Evolutionary conservation across 2,888 invertebrate genomes (phyloP), one percentile per base, ranked within the genome.

Genomic region (Xanthostigma xanthostigma): DNA sequence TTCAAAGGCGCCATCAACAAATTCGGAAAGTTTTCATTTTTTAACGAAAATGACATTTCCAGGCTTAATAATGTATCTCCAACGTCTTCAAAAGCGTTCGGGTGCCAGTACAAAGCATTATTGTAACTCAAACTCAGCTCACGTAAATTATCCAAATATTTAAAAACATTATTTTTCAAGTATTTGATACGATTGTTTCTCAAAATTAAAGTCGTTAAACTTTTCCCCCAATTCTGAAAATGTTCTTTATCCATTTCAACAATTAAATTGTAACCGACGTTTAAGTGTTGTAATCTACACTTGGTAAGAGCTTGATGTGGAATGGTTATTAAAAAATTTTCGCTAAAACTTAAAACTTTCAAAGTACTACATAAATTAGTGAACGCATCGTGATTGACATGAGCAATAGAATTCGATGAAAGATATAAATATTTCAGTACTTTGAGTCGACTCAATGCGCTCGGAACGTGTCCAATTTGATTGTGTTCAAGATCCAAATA

Each of bases 41-140:
- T 79, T 37, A 86, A 78, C 11, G 86, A 83, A 57, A 85, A 85
- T 53, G 86, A 86, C 41, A 86, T 73, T 62, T 88, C 87, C 12
- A 89, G 66, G 40, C 84, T 81, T 62, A 83, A 81, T 44, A 89
- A 66, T 17, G 80, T 80, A 39, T 75, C 73, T 14, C 81, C 78
- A 49, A 86, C 73, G 59, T 84, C 82, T 47, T 75, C 73, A 61
- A 89, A 85, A 33, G 85, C 79, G 60, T 83, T 76, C 17, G 81
- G 78, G 60, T 85, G 81, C 55, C 90, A 75, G 58, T 82, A 81
- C 55, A 78, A 78, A 51, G 91, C 75, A 62, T 82, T 80, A 64
- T 91, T 91, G 65, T 89, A 87, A 60, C 88, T 88, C 54, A 91
- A 68, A 65, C 85, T 85, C 54, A 91, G 76, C 66, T 89, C 88